Evolutionary conservation across 2,888 invertebrate species (phyloP), one percentile per base, ranked within the genome.

Genomic region (Papilio protenor): DNA sequence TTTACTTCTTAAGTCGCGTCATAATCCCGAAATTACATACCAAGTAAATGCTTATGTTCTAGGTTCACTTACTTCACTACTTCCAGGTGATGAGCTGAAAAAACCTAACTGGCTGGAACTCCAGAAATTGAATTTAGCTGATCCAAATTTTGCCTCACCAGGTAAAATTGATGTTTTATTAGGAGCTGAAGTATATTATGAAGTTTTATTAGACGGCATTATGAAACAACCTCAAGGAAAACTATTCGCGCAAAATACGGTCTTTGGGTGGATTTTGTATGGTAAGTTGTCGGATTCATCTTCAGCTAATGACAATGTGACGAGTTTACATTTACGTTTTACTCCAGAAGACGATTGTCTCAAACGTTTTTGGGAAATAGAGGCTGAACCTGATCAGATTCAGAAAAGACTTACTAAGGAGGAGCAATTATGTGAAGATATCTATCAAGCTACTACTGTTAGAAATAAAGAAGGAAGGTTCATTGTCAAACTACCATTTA

Each of bases 281-380:
- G n/a, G n/a, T n/a, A n/a, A n/a, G n/a, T n/a, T n/a, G n/a, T n/a
- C n/a, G n/a, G n/a, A n/a, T n/a, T n/a, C n/a, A n/a, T n/a, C n/a
- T n/a, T n/a, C n/a, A n/a, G n/a, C n/a, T n/a, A n/a, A n/a, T n/a
- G n/a, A n/a, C n/a, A n/a, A n/a, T n/a, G n/a, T n/a, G n/a, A n/a
- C n/a, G n/a, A n/a, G n/a, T n/a, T n/a, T n/a, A n/a, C n/a, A n/a
- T n/a, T n/a, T n/a, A n/a, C n/a, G n/a, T n/a, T n/a, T n/a, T n/a
- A n/a, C n/a, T n/a, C 49, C 76, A 23, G 81, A 80, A 71, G 83
- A 84, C 70, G 77, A 82, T 0, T 18, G 83, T 45, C 70, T 84
- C 4, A 80, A 75, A 47, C 49, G 77, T 71, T 81, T 80, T 76
- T 80, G 77, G 79, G 81, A 81, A 52, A 73, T 80, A 4, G 81